A percentile compares a stretch with the other conserved stretches of the same genome.
Conservation (phyloP, 2,797 vertebrate genomes). For the Poecile montanus region DNA sequence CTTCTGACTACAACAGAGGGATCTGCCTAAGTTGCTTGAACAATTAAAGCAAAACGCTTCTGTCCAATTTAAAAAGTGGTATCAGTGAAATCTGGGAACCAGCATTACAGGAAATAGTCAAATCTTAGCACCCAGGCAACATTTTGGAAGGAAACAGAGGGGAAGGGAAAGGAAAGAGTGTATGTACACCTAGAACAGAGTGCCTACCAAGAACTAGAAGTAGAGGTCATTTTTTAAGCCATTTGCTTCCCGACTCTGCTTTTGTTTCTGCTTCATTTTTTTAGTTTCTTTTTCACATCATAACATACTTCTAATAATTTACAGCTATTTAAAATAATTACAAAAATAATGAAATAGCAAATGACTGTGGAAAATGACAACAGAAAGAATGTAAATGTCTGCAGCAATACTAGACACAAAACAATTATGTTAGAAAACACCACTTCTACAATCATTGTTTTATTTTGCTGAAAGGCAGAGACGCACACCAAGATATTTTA, state of each 20-base stretch:
- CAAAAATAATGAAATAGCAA: background rate
- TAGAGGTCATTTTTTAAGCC: background rate
- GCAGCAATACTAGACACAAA: background rate
- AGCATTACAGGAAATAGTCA: background rate
- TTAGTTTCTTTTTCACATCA: background rate
- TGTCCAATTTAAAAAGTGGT: background rate
- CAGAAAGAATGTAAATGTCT: background rate
- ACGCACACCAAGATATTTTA: background rate
- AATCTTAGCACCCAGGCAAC: background rate
- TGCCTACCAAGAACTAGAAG: background rate
- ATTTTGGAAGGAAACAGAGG: background rate
- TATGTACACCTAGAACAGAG: background rate
- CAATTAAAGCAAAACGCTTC: background rate
- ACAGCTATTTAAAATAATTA: background rate
- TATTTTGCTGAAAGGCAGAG: background rate
- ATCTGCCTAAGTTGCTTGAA: background rate
- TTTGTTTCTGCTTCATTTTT: background rate
- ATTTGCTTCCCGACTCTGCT: background rate
- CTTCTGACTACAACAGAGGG: background rate
- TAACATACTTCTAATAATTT: background rate
- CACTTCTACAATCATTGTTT: background rate
- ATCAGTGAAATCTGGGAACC: background rate
- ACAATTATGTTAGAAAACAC: background rate
- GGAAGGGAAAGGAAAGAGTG: background rate
- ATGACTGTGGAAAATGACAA: background rate